These are phyloP conservation scores for Myiopsitta monachus DNA, from an alignment of 2,113 vertebrate species.

Conservation along the genomic window DNA sequence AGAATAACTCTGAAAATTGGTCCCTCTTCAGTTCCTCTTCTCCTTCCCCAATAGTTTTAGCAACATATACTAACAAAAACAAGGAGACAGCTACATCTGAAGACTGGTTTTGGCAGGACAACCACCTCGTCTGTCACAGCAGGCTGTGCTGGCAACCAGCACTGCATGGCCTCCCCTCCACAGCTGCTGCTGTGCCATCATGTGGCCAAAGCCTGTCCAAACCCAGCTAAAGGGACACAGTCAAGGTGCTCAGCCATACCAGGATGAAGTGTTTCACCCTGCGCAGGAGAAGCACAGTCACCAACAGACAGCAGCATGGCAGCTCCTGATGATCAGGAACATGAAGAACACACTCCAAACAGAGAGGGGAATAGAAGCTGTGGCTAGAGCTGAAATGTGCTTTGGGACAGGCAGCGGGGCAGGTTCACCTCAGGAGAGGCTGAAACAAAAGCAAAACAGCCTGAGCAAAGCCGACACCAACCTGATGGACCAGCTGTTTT, in stretches of 20 bases:
- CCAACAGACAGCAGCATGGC: background rate
- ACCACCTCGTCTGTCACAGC: background rate
- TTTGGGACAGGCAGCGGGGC: background rate
- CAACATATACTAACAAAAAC: background rate
- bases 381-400: rapidly evolving
- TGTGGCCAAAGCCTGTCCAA: background rate
- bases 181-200: background rate
- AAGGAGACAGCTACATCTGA: background rate
- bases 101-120: constrained; percentile 10
- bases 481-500: constrained; percentile 86
- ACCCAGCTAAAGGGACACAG: background rate
- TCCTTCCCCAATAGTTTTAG: background rate
- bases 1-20: background rate
- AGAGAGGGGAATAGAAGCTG: rapidly evolving
- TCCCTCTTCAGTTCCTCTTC: background rate
- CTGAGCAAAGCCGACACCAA: constrained; percentile 52
- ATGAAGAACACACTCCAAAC: background rate
- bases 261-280: background rate
- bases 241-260: background rate
- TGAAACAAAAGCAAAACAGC: rapidly evolving
- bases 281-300: background rate
- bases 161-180: background rate
- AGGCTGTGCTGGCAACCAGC: background rate
- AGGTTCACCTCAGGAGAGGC: background rate
- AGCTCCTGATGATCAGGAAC: background rate